A percentile compares a stretch with the other conserved stretches of the same genome.
Conservation (phyloP, 2,888 invertebrate species). For the Branchinecta sandiegonensis region DNA sequence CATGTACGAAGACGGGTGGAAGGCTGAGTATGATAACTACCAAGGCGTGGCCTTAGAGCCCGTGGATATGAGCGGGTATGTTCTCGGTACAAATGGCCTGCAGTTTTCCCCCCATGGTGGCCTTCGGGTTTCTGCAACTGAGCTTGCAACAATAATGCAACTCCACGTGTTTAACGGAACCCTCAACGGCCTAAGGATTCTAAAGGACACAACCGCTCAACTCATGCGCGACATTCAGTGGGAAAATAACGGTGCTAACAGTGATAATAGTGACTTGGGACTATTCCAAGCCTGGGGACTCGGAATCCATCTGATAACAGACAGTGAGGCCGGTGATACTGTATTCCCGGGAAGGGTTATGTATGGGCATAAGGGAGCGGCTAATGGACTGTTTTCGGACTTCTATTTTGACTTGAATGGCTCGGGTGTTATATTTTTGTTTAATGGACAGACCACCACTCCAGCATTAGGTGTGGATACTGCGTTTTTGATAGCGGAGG, state of each 20-base stretch:
- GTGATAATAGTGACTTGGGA: neutral
- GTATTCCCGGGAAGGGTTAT: neutral
- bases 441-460: neutral
- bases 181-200: neutral
- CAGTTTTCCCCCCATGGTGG: neutral
- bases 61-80: constrained; percentile 5
- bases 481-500: neutral
- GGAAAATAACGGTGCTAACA: constrained; percentile 9
- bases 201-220: neutral
- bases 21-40: neutral
- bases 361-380: neutral
- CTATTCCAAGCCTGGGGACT: constrained; percentile 10
- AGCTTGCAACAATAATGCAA: neutral
- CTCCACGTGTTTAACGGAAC: neutral
- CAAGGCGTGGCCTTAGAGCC: neutral
- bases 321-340: neutral
- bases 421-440: neutral
- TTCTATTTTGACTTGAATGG: neutral
- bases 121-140: neutral
- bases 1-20: neutral
- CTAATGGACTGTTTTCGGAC: neutral
- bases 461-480: neutral
- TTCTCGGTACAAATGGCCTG: neutral
- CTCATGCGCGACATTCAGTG: neutral
- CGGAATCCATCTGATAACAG: neutral